A percentile compares a stretch with the other conserved stretches of the same genome.
Evolutionary conservation across 1,140 invertebrate species (phyloP).

Genomic region (Caenorhabditis briggsae): DNA sequence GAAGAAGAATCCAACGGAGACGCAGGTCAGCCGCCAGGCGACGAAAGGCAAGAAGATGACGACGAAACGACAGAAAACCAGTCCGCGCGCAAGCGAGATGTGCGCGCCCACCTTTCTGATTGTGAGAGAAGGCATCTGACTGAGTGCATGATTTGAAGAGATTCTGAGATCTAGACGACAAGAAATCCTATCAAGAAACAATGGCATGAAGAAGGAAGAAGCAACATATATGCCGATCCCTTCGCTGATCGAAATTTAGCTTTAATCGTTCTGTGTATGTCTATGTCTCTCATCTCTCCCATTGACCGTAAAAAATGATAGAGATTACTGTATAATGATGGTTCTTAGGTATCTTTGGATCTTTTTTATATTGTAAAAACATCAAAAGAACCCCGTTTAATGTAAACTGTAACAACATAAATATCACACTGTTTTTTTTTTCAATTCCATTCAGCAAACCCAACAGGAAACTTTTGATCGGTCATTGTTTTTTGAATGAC

Average conservation of each 20-base stretch:
- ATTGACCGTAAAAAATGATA: background rate
- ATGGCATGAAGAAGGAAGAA: conserved; percentile 13
- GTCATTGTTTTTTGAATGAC: too few relatives aligned
- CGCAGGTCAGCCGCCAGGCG: background rate
- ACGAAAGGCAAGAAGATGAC: background rate
- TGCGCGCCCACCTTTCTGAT: conserved; percentile 26
- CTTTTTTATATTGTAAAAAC: too few relatives aligned
- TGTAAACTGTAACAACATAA: too few relatives aligned
- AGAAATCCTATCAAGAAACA: conserved; percentile 16
- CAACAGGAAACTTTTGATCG: too few relatives aligned
- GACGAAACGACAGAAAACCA: conserved; percentile 45
- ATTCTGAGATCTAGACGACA: background rate
- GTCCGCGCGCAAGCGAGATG: background rate
- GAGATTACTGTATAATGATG: too few relatives aligned
- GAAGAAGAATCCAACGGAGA: background rate
- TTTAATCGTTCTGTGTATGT: conserved; percentile 1
- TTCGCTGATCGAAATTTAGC: conserved; percentile 24
- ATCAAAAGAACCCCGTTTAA: too few relatives aligned
- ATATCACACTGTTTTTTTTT: too few relatives aligned
- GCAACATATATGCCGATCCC: background rate
- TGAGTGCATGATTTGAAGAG: background rate
- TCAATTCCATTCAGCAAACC: too few relatives aligned
- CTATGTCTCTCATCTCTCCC: background rate
- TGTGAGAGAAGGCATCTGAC: background rate
- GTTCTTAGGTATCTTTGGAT: too few relatives aligned